A percentile compares a stretch with the other conserved stretches of the same genome.
Conservation (phyloP, 2,797 vertebrate species). For the Malurus leucopterus region DNA sequence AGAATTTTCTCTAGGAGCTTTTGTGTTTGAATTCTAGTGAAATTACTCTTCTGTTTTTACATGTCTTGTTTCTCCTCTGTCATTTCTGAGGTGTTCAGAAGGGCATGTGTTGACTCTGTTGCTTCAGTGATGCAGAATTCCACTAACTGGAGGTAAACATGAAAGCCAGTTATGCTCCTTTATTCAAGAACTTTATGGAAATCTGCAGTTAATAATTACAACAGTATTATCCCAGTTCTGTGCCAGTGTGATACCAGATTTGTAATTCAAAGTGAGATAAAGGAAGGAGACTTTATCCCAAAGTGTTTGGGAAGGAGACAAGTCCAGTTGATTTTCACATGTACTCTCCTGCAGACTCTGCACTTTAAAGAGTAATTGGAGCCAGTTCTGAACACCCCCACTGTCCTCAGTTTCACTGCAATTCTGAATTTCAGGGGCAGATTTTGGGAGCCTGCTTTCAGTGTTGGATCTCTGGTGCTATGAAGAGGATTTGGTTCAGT, state of each 20-base stretch:
- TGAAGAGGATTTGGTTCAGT: not conserved
- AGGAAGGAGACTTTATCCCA: too few species aligned
- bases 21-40: not conserved
- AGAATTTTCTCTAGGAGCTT: not conserved
- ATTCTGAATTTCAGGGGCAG: not conserved
- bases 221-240: not conserved
- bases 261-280: not conserved
- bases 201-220: not conserved
- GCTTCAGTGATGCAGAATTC: not conserved
- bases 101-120: not conserved
- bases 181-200: not conserved
- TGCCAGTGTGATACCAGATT: not conserved
- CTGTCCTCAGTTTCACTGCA: not conserved
- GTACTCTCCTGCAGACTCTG: not conserved
- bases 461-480: not conserved
- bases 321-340: not conserved
- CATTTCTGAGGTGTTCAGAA: not conserved
- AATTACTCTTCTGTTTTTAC: not conserved
- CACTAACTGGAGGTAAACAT: not conserved
- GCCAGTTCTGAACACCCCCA: not conserved
- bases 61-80: not conserved
- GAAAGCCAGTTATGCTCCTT: fast-evolving
- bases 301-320: not conserved
- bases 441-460: not conserved
- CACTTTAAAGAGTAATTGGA: not conserved